Percentiles rank a stretch among this genome's conserved stretches.
Conservation (phyloP, 2,888 invertebrate species). For the Ochropacha duplaris region DNA sequence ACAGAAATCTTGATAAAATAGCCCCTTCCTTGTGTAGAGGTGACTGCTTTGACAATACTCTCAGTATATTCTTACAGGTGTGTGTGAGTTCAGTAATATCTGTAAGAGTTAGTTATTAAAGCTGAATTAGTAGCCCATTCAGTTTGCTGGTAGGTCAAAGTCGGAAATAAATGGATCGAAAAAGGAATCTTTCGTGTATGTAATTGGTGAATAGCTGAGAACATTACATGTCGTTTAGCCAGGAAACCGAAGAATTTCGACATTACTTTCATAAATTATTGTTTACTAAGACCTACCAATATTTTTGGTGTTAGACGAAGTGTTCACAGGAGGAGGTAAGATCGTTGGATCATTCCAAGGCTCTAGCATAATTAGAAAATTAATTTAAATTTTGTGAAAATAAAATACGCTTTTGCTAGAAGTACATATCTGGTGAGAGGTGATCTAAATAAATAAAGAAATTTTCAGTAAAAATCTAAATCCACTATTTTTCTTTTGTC, state of each 20-base stretch:
- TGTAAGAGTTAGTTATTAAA: slow-evolving; percentile 35
- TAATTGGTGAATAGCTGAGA: too few species aligned
- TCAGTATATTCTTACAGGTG: slow-evolving; percentile 48
- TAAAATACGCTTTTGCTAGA: neutral
- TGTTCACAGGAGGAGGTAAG: slow-evolving; percentile 64
- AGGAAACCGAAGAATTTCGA: too few species aligned
- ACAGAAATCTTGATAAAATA: slow-evolving; percentile 79
- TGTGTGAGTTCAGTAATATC: slow-evolving; percentile 52
- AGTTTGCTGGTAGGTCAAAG: too few species aligned
- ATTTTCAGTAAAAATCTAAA: too few species aligned
- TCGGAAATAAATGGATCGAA: too few species aligned
- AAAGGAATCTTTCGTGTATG: too few species aligned
- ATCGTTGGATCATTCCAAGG: slow-evolving; percentile 64
- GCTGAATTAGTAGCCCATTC: too few species aligned
- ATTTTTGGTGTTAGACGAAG: slow-evolving; percentile 36
- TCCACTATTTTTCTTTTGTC: too few species aligned
- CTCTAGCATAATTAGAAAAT: slow-evolving; percentile 49
- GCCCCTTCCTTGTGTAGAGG: slow-evolving; percentile 81
- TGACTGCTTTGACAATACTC: slow-evolving; percentile 65
- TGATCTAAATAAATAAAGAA: too few species aligned
- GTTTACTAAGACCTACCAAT: slow-evolving; percentile 41
- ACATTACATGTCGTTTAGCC: too few species aligned
- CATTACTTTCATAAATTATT: too few species aligned
- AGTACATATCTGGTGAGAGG: too few species aligned
- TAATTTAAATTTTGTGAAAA: neutral